Evolutionary conservation across 2,888 invertebrate genomes (phyloP).

Genomic region (Tenthredo scrophulariae): DNA sequence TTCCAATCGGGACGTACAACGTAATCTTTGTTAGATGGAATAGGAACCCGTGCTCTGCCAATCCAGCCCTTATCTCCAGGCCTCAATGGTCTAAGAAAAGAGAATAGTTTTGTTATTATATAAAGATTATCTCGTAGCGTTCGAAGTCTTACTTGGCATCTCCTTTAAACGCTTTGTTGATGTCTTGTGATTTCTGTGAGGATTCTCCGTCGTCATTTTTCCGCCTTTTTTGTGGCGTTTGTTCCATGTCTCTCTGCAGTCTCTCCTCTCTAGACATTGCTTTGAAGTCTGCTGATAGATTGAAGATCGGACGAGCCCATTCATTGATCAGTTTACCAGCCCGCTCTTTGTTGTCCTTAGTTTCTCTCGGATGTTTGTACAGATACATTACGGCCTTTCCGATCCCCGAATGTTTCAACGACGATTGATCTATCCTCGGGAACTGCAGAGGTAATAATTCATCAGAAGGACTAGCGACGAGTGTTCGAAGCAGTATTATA

Average conservation of each 20-base stretch:
- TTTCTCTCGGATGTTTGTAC: slow-evolving; percentile 99
- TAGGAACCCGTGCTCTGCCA: slow-evolving; percentile 95
- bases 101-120: no score
- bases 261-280: slow-evolving; percentile 96
- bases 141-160: slow-evolving; percentile 81
- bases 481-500: not conserved
- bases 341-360: slow-evolving; percentile 92
- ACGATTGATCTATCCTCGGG: slow-evolving; percentile 92
- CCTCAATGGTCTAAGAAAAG: slow-evolving; percentile 83
- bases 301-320: slow-evolving; percentile 99
- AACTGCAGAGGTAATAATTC: slow-evolving; percentile 81
- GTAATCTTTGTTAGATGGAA: slow-evolving; percentile 97
- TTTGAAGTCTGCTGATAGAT: slow-evolving; percentile 95
- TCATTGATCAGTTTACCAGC: slow-evolving; percentile 97
- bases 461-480: not conserved
- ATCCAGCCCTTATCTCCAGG: slow-evolving; percentile 99
- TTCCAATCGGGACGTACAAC: slow-evolving; percentile 96
- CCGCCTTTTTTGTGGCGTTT: slow-evolving; percentile 83
- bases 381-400: slow-evolving; percentile 99
- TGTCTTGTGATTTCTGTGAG: slow-evolving; percentile 80
- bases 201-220: slow-evolving; percentile 79
- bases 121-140: no score
- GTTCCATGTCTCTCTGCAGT: slow-evolving; percentile 94
- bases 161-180: slow-evolving; percentile 83
- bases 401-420: slow-evolving; percentile 96